Conservation (phyloP, 2,113 vertebrate species). For the Cinclus mexicanus region DNA sequence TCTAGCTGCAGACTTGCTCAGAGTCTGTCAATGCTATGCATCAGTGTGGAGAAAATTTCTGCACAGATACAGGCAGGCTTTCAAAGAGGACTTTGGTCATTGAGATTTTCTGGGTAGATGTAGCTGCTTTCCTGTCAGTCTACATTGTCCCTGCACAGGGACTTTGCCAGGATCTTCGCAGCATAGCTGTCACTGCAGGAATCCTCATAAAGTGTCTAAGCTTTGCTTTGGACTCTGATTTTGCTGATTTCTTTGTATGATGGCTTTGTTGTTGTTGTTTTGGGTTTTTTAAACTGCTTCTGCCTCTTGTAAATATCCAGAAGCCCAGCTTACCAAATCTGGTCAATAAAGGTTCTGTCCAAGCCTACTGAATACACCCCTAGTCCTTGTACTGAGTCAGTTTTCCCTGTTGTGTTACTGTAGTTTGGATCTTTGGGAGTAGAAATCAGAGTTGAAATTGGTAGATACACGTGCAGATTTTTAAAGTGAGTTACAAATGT, state of each 20-base stretch:
- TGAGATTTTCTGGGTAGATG: neutral
- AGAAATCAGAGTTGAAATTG: neutral
- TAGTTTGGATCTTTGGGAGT: neutral
- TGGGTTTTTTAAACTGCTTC: neutral
- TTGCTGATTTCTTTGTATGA: neutral
- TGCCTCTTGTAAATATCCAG: neutral
- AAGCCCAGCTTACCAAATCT: neutral
- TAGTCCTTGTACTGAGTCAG: neutral
- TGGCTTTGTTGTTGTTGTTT: neutral
- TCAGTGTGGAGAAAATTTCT: neutral
- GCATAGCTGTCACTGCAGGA: neutral
- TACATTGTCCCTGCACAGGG: neutral
- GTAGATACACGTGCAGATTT: neutral
- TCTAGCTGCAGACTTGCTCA: neutral
- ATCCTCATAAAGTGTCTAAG: neutral
- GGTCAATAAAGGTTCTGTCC: neutral
- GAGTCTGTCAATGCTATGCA: fast-evolving
- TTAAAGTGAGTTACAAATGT: neutral
- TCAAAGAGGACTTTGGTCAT: neutral
- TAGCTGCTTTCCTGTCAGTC: neutral
- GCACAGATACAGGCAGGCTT: neutral
- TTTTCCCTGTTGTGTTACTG: neutral
- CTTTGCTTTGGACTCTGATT: neutral
- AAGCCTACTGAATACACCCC: neutral
- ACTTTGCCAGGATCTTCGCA: neutral